Percentiles rank a stretch among this genome's conserved stretches.
Conservation (phyloP, 2,113 vertebrate genomes). For the Eleginops maclovinus region DNA sequence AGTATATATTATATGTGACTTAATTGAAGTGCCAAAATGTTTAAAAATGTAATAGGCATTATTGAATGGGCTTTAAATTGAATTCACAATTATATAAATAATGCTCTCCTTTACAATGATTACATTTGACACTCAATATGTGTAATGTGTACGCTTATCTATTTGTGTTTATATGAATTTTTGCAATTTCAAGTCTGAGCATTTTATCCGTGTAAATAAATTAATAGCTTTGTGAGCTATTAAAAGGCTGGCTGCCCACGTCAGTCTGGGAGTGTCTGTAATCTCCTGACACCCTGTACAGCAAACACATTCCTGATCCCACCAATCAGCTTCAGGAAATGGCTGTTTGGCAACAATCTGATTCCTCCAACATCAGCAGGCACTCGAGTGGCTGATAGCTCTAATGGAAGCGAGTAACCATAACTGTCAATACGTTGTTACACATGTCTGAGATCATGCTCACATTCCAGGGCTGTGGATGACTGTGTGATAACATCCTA, state of each 20-base stretch:
- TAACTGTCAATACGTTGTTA: conserved; percentile 72
- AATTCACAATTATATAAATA: background rate
- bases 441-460: conserved; percentile 53
- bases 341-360: conserved; percentile 67
- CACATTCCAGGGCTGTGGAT: conserved; percentile 51
- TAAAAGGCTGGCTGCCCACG: conserved; percentile 61
- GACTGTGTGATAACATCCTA: conserved; percentile 65
- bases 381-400: conserved; percentile 68
- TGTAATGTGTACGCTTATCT: conserved; percentile 2
- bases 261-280: conserved; percentile 54
- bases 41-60: background rate
- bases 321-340: conserved; percentile 67
- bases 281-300: conserved; percentile 54
- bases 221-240: conserved; percentile 51
- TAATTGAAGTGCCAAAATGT: background rate
- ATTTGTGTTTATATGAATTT: conserved; percentile 26
- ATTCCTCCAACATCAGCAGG: conserved; percentile 60
- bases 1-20: no score
- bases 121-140: conserved; percentile 17
- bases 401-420: conserved; percentile 76
- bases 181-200: conserved; percentile 12
- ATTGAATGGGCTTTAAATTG: background rate
- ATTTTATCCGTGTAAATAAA: conserved; percentile 64
- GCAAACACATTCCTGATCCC: conserved; percentile 55
- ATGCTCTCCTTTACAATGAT: background rate